Evolutionary conservation across 1,140 invertebrate species (phyloP), one percentile per base, ranked within the genome.

Genomic region (Drosophila pruinosa): DNA sequence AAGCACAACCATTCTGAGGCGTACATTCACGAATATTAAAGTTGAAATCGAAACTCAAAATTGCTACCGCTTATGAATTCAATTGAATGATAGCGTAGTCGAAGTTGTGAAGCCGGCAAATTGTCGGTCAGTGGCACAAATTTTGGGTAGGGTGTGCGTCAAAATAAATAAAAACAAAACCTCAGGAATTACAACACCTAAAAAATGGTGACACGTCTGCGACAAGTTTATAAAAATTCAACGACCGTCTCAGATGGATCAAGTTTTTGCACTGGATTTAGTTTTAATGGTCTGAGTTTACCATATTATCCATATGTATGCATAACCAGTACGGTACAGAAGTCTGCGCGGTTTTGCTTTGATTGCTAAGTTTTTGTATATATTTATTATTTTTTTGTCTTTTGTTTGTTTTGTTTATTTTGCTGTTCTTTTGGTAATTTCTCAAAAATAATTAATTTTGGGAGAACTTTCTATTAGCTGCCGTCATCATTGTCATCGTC

Each of bases 101-200:
- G 57, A 1, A 5, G 14, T 28, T 47, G 15, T 48, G 52, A 54
- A 64, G 61, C 61, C 65, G 69, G 47, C 73, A 74, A 69, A 70
- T 86, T 85, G 52, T 86, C 82, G 82, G 82, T 88, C 82, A 86
- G 70, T 86, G 75, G 82, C 82, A 86, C 82, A 88, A 78, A 78
- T 75, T 86, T 85, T 79, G 43, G 71, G 67, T 58, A 72, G 74
- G 81, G 81, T 78, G 82, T 82, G 74, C 70, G 73, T 67, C 38
- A 69, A 69, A 38, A 17, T 19, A 73, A 70, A 43, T 77, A 59
- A 31, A 75, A 59, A 64, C 61, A 79, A 47, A 79, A 79, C 5
- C 2, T 24, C 0, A 59, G 17, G 36, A 63, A 54, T 78, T 74
- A 85, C 79, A 75, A 81, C 64, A 83, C 78, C 70, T 54, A 62